Evolutionary conservation across 1,140 invertebrate species (phyloP), one percentile per base, ranked within the genome.

Genomic region (Metopolophium dirhodum): DNA sequence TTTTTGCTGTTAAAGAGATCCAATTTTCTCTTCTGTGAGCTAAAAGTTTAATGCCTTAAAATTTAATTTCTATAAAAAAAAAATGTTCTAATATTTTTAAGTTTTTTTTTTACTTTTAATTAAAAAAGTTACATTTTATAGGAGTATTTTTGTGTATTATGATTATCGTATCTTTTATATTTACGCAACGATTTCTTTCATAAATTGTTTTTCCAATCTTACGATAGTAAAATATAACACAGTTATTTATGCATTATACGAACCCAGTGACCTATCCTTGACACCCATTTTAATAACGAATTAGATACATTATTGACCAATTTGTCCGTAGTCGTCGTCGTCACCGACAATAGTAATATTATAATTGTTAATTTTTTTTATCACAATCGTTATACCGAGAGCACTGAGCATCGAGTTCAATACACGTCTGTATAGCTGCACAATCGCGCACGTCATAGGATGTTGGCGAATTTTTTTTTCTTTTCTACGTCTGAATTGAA

Each of bases 91-190:
- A 86, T 86, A 23, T 85, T 86, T 86, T 86, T 45, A 86, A 86
- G 85, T 86, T 86, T 47, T 37, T 61, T 41, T 47, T 86, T 86
- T 41, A 26, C 26, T 41, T 47, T 47, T 86, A 47, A 86, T 86
- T 86, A 86, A 86, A 86, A 86, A 86, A 86, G 85, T 86, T 86
- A 47, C 85, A 14, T 86, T 86, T 86, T 47, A 86, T 86, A 30
- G 85, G 9, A 45, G 77, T 41, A 30, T 86, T 26, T 85, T 41
- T 41, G 83, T 37, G 22, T 47, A 86, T 68, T 68, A 30, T 68
- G 30, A n/a, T 68, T 68, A 68, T 68, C 11, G 61, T 14, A 68
- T 68, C 30, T 68, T 68, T 68, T 14, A 68, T 14, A n/a, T 14
- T 51, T 51, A 3, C 30, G 30, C 30, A 68, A 3, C 26, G 85